Percentiles rank a stretch among this genome's conserved stretches.
Conservation (phyloP, 2,888 invertebrate species). For the Melanostoma scalare region DNA sequence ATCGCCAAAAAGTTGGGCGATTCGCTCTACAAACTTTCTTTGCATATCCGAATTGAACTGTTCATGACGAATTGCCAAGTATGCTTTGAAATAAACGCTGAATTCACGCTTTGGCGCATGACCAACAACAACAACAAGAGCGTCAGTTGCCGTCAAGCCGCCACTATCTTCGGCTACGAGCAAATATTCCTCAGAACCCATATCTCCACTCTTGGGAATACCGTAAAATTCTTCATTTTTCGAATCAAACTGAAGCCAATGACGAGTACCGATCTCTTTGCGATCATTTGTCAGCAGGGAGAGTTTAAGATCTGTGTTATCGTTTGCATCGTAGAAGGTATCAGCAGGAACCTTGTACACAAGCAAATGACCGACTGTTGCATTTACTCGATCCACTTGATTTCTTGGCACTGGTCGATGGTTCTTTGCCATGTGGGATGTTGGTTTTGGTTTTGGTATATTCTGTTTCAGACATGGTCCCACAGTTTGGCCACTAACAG, state of each 20-base stretch:
- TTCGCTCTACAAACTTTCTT: conserved; percentile 90
- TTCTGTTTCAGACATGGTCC: conserved; percentile 86
- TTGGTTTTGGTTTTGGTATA: conserved; percentile 82
- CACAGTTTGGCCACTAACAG: conserved; percentile 86
- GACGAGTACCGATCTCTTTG: conserved; percentile 85
- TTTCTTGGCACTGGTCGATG: conserved; percentile 91
- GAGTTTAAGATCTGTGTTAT: conserved; percentile 89
- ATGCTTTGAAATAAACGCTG: conserved; percentile 91
- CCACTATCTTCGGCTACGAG: conserved; percentile 90
- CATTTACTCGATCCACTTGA: conserved; percentile 92
- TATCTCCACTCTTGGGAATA: conserved; percentile 88
- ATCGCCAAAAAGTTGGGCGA: conserved; percentile 90
- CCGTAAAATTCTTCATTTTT: conserved; percentile 95
- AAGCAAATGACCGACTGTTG: conserved; percentile 91
- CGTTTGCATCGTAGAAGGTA: conserved; percentile 95
- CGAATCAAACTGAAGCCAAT: conserved; percentile 95
- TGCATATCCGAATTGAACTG: conserved; percentile 89
- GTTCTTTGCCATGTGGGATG: conserved; percentile 85
- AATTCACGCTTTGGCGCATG: conserved; percentile 86
- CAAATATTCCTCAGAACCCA: conserved; percentile 90
- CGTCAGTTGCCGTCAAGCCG: conserved; percentile 90
- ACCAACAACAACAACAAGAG: conserved; percentile 89
- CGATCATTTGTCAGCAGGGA: conserved; percentile 89
- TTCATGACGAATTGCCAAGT: conserved; percentile 87
- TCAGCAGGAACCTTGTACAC: conserved; percentile 93